A percentile compares a stretch with the other conserved stretches of the same genome.
These are phyloP conservation scores for Macrophya annulata DNA, from an alignment of 2,888 invertebrate species.

Conservation along the genomic window DNA sequence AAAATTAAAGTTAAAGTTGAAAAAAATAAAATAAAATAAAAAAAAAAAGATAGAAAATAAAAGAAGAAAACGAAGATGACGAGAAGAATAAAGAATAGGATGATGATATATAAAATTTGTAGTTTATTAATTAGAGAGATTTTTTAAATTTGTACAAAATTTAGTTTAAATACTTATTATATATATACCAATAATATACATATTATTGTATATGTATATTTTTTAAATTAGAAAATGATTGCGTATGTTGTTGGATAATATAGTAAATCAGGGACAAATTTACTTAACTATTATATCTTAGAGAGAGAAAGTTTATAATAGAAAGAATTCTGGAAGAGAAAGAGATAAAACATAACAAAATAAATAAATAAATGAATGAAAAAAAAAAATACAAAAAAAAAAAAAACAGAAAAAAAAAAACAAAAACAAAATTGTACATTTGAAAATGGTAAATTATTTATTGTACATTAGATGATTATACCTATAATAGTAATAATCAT, in stretches of 20 bases:
- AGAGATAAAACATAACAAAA: constrained; percentile 56
- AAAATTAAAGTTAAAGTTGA: neutral
- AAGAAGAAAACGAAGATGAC: neutral
- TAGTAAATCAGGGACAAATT: constrained; percentile 55
- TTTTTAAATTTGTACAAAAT: constrained; percentile 72
- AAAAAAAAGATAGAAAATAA: neutral
- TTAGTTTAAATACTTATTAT: constrained; percentile 65
- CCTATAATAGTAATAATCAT: constrained; percentile 53
- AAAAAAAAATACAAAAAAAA: constrained; percentile 44
- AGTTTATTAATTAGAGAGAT: constrained; percentile 30
- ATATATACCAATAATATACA: neutral
- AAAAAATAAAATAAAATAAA: neutral
- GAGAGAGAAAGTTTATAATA: neutral
- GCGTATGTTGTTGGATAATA: constrained; percentile 58
- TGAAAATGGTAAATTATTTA: constrained; percentile 76
- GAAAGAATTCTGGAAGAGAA: neutral
- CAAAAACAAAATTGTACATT: constrained; percentile 74
- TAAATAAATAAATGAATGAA: constrained; percentile 55
- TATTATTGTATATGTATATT: constrained; percentile 11
- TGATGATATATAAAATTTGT: neutral
- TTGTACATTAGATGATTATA: constrained; percentile 72
- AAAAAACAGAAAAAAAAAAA: constrained; percentile 55
- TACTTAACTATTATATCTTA: constrained; percentile 53
- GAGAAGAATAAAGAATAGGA: neutral
- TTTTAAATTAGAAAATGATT: neutral